Conservation (phyloP, 2,888 invertebrate species). For the Meganola albula region DNA sequence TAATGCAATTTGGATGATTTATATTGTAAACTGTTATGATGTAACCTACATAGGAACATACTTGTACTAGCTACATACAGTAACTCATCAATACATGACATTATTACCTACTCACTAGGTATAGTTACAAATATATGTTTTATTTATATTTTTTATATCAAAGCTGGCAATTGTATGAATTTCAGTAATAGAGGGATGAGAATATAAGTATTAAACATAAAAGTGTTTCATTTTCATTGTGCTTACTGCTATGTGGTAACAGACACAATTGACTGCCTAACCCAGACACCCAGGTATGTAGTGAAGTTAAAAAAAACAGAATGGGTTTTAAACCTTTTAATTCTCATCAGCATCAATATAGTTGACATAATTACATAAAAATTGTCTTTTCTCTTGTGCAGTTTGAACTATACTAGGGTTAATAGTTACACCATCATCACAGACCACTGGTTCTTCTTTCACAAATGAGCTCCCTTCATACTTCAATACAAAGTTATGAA, state of each 20-base stretch:
- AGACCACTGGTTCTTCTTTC: constrained; percentile 53
- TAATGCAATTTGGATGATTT: constrained; percentile 19
- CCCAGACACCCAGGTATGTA: too few relatives aligned
- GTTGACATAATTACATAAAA: constrained; percentile 67
- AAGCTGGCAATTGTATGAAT: constrained; percentile 48
- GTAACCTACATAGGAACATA: constrained; percentile 5
- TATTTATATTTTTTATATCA: constrained; percentile 45
- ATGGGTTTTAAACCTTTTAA: not conserved
- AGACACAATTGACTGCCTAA: not conserved
- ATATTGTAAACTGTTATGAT: constrained; percentile 18
- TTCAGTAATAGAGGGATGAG: constrained; percentile 51
- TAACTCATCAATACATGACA: constrained; percentile 20
- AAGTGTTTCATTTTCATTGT: constrained; percentile 33
- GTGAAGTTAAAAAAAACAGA: too few relatives aligned
- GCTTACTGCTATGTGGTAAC: not conserved
- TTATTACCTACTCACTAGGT: constrained; percentile 26
- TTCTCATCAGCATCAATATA: constrained; percentile 43
- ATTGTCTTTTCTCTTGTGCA: constrained; percentile 61
- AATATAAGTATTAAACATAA: constrained; percentile 58
- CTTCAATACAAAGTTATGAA: constrained; percentile 64
- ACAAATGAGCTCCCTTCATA: constrained; percentile 57
- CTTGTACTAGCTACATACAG: constrained; percentile 12
- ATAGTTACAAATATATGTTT: constrained; percentile 28
- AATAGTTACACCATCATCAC: constrained; percentile 58
- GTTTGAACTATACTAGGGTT: constrained; percentile 56